phyloP scores from a whole-genome alignment of 2,113 vertebrate species.

The Fukomys damarensis region DNA sequence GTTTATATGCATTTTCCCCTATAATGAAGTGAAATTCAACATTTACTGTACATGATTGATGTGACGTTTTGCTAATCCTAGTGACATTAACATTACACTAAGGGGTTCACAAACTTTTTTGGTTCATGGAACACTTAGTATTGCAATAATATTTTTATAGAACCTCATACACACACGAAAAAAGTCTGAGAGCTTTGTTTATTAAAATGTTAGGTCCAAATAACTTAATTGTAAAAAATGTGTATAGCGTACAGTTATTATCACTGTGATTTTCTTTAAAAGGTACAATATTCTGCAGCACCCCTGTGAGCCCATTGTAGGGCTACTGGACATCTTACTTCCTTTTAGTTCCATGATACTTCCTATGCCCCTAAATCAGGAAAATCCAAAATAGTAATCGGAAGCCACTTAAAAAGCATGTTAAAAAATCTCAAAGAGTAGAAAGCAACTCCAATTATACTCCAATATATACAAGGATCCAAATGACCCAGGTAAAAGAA shows the following conservation, averaged over 20 bases:
- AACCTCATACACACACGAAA: not conserved
- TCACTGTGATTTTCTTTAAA: not conserved
- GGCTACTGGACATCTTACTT: not conserved
- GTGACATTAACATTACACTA: slow-evolving; percentile 15
- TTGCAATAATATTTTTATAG: not conserved
- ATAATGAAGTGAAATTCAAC: slow-evolving; percentile 37
- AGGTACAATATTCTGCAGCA: not conserved
- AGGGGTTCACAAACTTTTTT: slow-evolving; percentile 4
- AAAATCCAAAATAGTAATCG: slow-evolving; percentile 51
- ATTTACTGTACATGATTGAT: not conserved
- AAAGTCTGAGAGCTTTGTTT: not conserved
- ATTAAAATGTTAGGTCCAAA: slow-evolving; percentile 39
- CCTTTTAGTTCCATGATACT: no score
- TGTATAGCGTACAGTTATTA: not conserved
- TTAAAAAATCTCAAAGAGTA: slow-evolving; percentile 44
- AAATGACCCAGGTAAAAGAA: slow-evolving; percentile 26
- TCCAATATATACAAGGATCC: not conserved
- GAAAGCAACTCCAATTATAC: not conserved
- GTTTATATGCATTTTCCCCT: not conserved
- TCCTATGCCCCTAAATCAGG: not conserved
- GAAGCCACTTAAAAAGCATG: slow-evolving; percentile 34
- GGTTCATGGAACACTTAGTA: not conserved
- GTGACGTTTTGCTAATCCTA: slow-evolving; percentile 41
- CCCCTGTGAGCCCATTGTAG: not conserved
- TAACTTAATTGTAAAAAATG: not conserved